phyloP scores from a whole-genome alignment of 2,888 invertebrate species.

The Heteropelma amictum region DNA sequence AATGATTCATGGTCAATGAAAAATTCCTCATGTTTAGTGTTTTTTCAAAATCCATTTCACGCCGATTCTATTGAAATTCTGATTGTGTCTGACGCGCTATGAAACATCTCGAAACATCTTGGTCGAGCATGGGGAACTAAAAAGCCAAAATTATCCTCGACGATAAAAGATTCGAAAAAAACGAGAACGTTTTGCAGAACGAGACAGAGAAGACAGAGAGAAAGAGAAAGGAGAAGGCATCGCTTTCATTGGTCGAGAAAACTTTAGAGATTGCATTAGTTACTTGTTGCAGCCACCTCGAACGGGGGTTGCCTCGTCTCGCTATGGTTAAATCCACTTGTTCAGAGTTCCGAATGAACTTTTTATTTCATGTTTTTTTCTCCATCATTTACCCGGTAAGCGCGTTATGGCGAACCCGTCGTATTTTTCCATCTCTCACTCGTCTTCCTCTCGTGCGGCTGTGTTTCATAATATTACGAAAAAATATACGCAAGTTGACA shows the following conservation, averaged over 20 bases:
- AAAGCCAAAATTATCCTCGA: not conserved
- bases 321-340: constrained; percentile 36
- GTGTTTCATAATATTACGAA: not conserved
- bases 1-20: no score
- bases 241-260: constrained; percentile 15
- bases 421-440: not conserved
- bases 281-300: not conserved
- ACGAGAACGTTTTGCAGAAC: not conserved
- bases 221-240: constrained; percentile 4
- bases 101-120: no score
- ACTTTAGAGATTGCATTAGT: constrained; percentile 20
- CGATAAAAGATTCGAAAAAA: not conserved
- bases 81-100: no score
- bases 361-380: constrained; percentile 40
- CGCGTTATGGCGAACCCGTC: not conserved
- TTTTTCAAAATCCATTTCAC: no score
- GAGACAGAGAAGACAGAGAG: not conserved
- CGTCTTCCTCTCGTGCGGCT: not conserved
- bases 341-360: constrained; percentile 56
- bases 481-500: constrained; percentile 47
- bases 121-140: not conserved
- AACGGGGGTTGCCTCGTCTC: constrained; percentile 1
- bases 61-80: no score
- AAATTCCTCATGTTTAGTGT: no score
- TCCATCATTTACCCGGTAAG: not conserved